phyloP scores from a whole-genome alignment of 2,797 vertebrate genomes.

The Pangasius mekongensis region DNA sequence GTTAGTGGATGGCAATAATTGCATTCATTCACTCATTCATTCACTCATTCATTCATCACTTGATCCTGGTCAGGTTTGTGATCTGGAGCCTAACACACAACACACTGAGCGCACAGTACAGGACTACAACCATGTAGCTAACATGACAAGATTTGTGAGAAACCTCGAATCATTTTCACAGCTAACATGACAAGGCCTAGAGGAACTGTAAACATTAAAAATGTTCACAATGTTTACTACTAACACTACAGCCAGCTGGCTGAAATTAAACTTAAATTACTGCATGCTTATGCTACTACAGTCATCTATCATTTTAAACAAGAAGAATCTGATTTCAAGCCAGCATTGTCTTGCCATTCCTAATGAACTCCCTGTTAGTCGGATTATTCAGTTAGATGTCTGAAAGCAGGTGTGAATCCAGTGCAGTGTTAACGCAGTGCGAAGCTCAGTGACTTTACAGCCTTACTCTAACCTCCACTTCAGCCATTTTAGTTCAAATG shows the following conservation, averaged over 20 bases:
- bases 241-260: not conserved
- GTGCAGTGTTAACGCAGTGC: not conserved
- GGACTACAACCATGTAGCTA: not conserved
- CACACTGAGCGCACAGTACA: not conserved
- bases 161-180: not conserved
- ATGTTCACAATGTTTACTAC: not conserved
- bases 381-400: not conserved
- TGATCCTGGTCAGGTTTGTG: not conserved
- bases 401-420: not conserved
- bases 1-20: not conserved
- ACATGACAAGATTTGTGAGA: not conserved
- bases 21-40: not conserved
- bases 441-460: not conserved
- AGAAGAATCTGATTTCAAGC: not conserved
- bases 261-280: not conserved
- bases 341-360: not conserved
- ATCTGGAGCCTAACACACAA: not conserved
- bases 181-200: not conserved
- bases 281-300: not conserved
- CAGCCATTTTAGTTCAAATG: not conserved
- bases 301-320: not conserved
- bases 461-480: not conserved
- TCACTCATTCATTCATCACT: not conserved
- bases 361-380: not conserved
- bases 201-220: not conserved